Evolutionary conservation across 1,140 invertebrate species (phyloP).

Genomic region (Archivesica marissinica): DNA sequence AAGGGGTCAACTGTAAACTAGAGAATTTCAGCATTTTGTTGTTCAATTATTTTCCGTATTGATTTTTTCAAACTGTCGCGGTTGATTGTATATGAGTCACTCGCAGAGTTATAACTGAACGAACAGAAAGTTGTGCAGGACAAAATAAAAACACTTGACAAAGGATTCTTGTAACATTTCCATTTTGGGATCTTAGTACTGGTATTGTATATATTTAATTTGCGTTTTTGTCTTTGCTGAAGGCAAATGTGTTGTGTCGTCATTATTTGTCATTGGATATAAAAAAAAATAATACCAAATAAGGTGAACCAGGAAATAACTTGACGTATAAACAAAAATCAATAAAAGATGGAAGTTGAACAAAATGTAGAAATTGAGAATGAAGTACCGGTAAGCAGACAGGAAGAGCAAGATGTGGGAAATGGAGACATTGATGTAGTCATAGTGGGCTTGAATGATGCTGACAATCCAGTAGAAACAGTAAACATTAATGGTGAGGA

Average conservation of each 20-base stretch:
- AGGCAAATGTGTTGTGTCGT: too few species aligned
- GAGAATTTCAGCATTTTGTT: neutral
- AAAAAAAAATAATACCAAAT: neutral
- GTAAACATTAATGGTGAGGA: neutral
- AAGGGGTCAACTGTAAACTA: too few species aligned
- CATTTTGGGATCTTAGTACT: neutral
- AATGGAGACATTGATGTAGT: neutral
- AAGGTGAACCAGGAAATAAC: neutral
- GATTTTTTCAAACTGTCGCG: conserved; percentile 13
- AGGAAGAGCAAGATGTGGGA: neutral
- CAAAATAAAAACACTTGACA: neutral
- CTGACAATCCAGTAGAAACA: neutral
- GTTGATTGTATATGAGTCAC: conserved; percentile 1
- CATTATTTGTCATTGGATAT: neutral
- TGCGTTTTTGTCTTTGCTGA: neutral
- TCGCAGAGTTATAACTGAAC: neutral
- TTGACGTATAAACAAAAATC: too few species aligned
- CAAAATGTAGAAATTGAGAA: neutral
- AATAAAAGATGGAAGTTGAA: conserved; percentile 6
- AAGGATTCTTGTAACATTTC: neutral
- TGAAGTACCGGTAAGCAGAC: neutral
- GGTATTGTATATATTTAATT: neutral
- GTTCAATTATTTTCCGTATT: neutral
- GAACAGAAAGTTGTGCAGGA: neutral
- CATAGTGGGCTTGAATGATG: neutral